Evolutionary conservation across 2,797 vertebrate genomes (phyloP).

Genomic region (Sebastes reedi): DNA sequence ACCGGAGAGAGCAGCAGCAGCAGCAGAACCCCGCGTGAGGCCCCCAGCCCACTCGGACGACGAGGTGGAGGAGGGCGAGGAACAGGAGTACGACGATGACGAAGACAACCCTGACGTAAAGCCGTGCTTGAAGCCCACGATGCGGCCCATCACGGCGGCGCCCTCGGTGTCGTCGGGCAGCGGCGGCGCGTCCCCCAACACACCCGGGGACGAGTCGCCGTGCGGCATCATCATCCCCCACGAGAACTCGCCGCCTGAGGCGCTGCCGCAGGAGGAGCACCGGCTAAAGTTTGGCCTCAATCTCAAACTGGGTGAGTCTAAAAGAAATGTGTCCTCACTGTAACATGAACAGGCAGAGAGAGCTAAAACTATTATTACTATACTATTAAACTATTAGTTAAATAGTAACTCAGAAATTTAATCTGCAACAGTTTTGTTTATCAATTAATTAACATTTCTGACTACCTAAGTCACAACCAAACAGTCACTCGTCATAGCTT

Average conservation of each 20-base stretch:
- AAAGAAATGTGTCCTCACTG: neutral
- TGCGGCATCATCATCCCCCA: slow-evolving; percentile 99
- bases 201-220: slow-evolving; percentile 94
- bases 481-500: neutral
- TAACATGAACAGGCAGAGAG: neutral
- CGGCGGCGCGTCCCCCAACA: slow-evolving; percentile 92
- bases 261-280: slow-evolving; percentile 92
- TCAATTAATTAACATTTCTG: neutral
- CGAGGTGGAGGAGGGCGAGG: slow-evolving; percentile 73
- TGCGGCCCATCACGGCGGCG: slow-evolving; percentile 94
- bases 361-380: neutral
- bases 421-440: neutral
- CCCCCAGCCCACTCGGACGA: slow-evolving; percentile 85
- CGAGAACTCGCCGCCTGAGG: slow-evolving; percentile 96
- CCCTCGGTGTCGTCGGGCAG: slow-evolving; percentile 96
- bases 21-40: slow-evolving; percentile 67
- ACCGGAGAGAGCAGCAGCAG: slow-evolving; percentile 69
- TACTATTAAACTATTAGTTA: neutral
- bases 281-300: slow-evolving; percentile 97
- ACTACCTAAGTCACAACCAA: no score
- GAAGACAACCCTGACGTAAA: slow-evolving; percentile 89
- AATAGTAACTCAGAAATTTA: neutral
- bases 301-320: slow-evolving; percentile 90
- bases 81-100: slow-evolving; percentile 84
- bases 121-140: slow-evolving; percentile 94